Conservation (phyloP, 1,140 invertebrate species). For the Acyrthosiphon pisum region DNA sequence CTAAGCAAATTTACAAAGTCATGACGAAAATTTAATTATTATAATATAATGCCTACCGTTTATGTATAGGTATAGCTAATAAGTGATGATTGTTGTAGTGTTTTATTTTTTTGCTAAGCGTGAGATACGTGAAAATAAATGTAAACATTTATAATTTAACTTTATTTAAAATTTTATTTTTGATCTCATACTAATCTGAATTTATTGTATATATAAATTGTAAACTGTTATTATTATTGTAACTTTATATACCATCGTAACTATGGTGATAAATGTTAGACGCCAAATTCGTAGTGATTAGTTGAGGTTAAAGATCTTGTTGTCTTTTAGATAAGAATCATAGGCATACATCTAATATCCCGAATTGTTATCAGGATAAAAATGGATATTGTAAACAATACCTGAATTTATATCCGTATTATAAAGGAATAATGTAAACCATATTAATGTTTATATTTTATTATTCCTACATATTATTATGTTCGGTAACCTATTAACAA, state of each 20-base stretch:
- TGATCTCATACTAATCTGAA: neutral
- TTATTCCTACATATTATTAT: too few relatives aligned
- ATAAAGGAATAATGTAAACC: too few relatives aligned
- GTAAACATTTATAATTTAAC: neutral
- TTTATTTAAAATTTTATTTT: neutral
- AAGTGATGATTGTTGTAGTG: neutral
- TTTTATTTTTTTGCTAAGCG: neutral
- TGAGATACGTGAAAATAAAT: neutral
- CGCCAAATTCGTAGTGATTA: neutral
- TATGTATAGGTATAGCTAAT: neutral
- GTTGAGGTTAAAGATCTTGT: too few relatives aligned
- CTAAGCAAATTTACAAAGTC: neutral
- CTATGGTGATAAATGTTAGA: neutral
- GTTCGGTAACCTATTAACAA: too few relatives aligned
- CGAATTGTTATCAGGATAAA: too few relatives aligned
- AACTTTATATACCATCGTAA: neutral
- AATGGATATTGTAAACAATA: too few relatives aligned
- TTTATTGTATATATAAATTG: too few relatives aligned
- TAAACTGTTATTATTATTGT: neutral
- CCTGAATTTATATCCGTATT: too few relatives aligned
- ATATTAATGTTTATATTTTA: too few relatives aligned
- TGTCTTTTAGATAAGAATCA: too few relatives aligned
- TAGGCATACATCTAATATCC: too few relatives aligned
- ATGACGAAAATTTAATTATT: neutral
- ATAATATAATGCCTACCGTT: neutral